Percentiles rank a stretch among this genome's conserved stretches.
Evolutionary conservation across 2,113 vertebrate species (phyloP).

Genomic region (Siphamia tubifer): DNA sequence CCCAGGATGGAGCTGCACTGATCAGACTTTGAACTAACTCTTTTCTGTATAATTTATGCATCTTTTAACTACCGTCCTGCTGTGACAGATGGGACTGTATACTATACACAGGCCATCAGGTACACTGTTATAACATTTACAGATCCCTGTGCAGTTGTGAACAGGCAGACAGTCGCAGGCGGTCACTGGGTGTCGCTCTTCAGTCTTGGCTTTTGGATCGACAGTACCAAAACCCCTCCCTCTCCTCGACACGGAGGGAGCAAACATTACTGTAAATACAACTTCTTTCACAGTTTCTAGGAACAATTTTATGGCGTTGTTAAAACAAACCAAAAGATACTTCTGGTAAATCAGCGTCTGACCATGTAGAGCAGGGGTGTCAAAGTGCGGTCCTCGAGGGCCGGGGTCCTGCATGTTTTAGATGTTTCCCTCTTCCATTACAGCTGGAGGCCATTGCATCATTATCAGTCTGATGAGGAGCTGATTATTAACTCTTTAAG

Average conservation of each 20-base stretch:
- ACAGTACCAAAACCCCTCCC: background rate
- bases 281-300: background rate
- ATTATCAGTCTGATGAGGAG: too few species aligned
- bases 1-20: conserved; percentile 8
- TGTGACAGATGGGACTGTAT: conserved; percentile 16
- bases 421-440: too few species aligned
- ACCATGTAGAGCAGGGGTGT: conserved; percentile 1
- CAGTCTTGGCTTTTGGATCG: conserved; percentile 18
- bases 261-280: conserved; percentile 3
- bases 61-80: conserved; percentile 33
- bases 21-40: conserved; percentile 33
- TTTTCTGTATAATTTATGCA: conserved; percentile 28
- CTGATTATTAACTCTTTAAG: too few species aligned
- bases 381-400: too few species aligned
- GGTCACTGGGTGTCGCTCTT: conserved; percentile 49
- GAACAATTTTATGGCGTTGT: background rate
- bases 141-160: background rate
- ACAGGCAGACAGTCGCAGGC: background rate
- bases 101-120: background rate
- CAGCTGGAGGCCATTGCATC: too few species aligned
- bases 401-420: too few species aligned
- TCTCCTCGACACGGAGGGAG: background rate
- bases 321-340: background rate
- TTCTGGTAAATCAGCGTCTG: background rate
- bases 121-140: background rate